Base-by-base conservation (phyloP, 2,888 invertebrate genomes). In the Rugalucina vietnamica region DNA sequence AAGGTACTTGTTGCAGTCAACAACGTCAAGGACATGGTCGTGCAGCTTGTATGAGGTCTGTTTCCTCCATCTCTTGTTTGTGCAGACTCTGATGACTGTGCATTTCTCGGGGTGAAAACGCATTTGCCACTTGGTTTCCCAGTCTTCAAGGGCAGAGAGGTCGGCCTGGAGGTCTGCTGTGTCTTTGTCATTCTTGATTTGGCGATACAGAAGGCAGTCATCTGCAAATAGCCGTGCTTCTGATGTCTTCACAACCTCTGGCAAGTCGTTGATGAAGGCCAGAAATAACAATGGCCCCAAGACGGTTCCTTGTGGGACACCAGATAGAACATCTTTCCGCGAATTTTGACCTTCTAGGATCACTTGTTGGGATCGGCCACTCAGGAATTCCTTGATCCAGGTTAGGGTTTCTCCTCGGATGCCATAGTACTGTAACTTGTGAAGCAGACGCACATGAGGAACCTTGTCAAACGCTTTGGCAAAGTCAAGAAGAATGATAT, bases 81-180 rank as follows among this genome's bases (percentile, higher is more conserved):
- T 29, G 49, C 34, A 32, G 54, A 79, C 76, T 27, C 71, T 57
- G 43, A 78, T 43, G n/a, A 83, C 65, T 27, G 76, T 73, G n/a
- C 83, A 79, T 50, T 83, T 82, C 0, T 43, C 65, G 5, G 79
- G 79, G 57, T 82, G 69, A 24, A 82, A 82, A 18, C 36, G n/a
- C 79, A 82, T 82, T 50, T 82, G 79, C 79, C 75, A 82, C 27
- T 69, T 65, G 24, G 69, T 49, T 39, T 82, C 79, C 79, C 82
- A 82, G 12, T 74, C 60, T 54, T 82, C 76, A 8, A 75, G 72
- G 1, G 79, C 54, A 29, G 75, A n/a, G 29, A 82, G 57, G 79
- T 79, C 79, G 8, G 39, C 39, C 32, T 79, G 76, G 54, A 82
- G 79, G 60, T 60, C 60, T 27, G 37, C 5, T 12, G 43, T 4